These are phyloP conservation scores for Zootoca vivipara DNA, from an alignment of 2,113 vertebrate species.

Conservation along the genomic window DNA sequence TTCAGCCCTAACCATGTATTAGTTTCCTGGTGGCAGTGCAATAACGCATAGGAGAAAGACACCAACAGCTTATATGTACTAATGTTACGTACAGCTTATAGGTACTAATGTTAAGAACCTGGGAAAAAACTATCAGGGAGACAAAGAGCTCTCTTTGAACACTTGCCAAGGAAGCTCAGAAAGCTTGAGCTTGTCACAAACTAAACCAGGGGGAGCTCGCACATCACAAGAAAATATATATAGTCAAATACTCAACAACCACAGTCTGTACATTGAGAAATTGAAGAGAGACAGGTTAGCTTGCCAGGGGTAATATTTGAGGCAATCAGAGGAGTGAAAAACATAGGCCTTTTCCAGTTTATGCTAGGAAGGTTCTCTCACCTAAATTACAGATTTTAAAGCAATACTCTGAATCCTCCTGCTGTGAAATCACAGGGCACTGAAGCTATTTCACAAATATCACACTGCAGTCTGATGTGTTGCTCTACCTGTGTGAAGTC, in stretches of 20 bases:
- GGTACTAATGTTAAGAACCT: neutral
- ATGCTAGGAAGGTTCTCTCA: neutral
- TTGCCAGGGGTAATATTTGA: constrained; percentile 22
- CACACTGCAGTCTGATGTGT: neutral
- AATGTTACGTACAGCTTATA: neutral
- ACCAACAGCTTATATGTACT: neutral
- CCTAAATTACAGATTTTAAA: constrained; percentile 8
- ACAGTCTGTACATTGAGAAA: neutral
- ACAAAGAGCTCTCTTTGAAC: neutral
- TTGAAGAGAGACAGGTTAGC: neutral
- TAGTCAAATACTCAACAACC: neutral
- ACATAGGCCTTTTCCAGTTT: neutral
- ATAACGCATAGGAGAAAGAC: neutral
- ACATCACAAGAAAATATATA: neutral
- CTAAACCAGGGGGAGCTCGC: neutral
- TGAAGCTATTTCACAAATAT: neutral
- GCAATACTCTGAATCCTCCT: constrained; percentile 7
- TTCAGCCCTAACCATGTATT: no score
- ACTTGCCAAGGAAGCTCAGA: neutral
- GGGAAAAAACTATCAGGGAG: neutral
- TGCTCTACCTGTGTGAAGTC: neutral
- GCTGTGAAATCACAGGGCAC: neutral
- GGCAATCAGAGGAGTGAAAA: neutral
- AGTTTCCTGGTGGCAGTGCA: neutral
- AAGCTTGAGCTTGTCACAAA: neutral